Evolutionary conservation across 37 sponge, comb jelly and placozoan genomes (phyloP).

Genomic region (Oopsacas minuta): DNA sequence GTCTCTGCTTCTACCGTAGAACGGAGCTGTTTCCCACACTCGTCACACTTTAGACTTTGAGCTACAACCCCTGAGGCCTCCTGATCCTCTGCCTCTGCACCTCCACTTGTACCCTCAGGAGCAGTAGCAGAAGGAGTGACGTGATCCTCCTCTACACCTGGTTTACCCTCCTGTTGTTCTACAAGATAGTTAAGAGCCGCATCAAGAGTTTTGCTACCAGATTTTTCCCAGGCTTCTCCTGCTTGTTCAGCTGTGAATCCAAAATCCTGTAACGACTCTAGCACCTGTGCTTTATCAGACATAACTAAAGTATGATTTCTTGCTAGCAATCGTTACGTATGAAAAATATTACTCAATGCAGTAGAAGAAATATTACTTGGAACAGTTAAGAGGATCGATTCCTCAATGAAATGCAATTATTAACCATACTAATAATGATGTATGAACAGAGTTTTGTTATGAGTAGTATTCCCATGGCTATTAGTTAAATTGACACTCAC

Average conservation of each 20-base stretch:
- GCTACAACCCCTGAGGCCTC: background rate
- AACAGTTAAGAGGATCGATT: no score
- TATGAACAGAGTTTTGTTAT: no score
- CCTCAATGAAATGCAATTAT: no score
- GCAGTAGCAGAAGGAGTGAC: background rate
- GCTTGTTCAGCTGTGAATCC: background rate
- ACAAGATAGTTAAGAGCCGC: background rate
- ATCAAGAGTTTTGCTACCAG: background rate
- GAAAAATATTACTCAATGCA: no score
- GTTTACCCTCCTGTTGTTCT: background rate
- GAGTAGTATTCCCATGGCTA: no score
- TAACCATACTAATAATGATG: no score
- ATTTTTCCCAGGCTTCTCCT: background rate
- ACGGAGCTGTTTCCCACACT: constrained; percentile 16
- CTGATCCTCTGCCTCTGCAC: background rate
- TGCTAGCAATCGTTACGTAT: no score
- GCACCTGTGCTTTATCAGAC: background rate
- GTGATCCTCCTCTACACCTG: background rate
- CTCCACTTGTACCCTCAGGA: background rate
- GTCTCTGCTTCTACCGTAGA: background rate
- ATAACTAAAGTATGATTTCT: no score
- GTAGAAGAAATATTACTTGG: no score
- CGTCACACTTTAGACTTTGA: constrained; percentile 19
- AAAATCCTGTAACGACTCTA: background rate
- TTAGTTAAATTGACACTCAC: no score